Conservation (phyloP, 2,888 invertebrate genomes). For the Entomobrya multifasciata region DNA sequence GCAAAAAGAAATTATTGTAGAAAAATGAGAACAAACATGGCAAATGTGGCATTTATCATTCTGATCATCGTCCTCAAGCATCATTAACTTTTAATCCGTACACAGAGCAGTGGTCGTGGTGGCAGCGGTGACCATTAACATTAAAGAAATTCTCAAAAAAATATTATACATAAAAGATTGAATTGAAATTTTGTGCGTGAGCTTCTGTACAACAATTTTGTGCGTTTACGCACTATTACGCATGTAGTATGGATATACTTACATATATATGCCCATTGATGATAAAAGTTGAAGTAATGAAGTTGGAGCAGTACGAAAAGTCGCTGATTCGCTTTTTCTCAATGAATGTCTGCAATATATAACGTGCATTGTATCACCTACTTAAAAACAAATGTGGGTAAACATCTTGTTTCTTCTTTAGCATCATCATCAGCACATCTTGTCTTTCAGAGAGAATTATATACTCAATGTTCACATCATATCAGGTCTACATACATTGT, state of each 20-base stretch:
- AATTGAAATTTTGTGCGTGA: no score
- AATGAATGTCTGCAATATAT: conserved; percentile 40
- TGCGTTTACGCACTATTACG: conserved; percentile 4
- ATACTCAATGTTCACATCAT: not conserved
- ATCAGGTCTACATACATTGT: not conserved
- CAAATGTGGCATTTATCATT: not conserved
- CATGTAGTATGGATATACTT: not conserved
- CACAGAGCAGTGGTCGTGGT: no score
- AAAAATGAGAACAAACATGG: conserved; percentile 39
- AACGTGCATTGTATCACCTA: not conserved
- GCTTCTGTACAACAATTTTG: not conserved
- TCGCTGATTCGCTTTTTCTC: conserved; percentile 41
- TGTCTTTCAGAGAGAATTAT: not conserved
- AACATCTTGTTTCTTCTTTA: conserved; percentile 47
- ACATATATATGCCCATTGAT: not conserved
- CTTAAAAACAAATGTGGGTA: conserved; percentile 43
- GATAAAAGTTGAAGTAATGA: no score
- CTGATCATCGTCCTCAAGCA: not conserved
- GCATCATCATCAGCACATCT: conserved; percentile 3
- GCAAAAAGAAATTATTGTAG: conserved; percentile 15
- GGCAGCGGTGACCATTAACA: no score
- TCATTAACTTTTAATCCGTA: no score
- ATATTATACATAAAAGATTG: no score
- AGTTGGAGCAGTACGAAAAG: not conserved
- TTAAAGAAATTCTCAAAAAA: no score